Evolutionary conservation across 2,888 invertebrate genomes (phyloP), one percentile per base, ranked within the genome.

Genomic region (Nemoura dubitans): DNA sequence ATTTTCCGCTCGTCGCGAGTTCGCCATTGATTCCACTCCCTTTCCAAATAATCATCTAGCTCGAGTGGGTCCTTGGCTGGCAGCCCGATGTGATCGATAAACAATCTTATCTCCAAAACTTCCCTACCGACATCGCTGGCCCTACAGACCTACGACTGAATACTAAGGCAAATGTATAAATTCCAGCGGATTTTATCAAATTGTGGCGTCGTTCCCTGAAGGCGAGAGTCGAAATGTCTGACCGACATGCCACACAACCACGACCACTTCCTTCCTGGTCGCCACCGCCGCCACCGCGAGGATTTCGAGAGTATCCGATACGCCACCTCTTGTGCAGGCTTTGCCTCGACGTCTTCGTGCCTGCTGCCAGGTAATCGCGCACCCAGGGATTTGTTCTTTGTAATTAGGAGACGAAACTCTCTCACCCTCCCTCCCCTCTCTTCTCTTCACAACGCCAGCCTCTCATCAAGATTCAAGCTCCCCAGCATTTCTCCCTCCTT

Each of bases 251-350:
- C 59, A 59, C 59, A 59, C 59, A 7, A 59, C 59, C 59, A 59
- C 59, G 59, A 59, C 59, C 59, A 59, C 59, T 59, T 59, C 59
- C 59, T 59, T 59, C 59, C 21, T 59, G 59, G 59, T 59, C 59
- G 59, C 14, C 59, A 59, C 59, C 59, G 14, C 59, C 59, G 14
- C 21, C 59, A 59, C 59, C 59, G 3, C 59, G 16, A 59, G 2
- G 16, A 36, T 10, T 10, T 36, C 36, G 5, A 36, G n/a, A n/a
- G n/a, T n/a, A n/a, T n/a, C n/a, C n/a, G n/a, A n/a, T n/a, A n/a
- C n/a, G n/a, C n/a, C n/a, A n/a, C n/a, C n/a, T n/a, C n/a, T n/a
- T n/a, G n/a, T n/a, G n/a, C n/a, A n/a, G n/a, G n/a, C n/a, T n/a
- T n/a, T n/a, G n/a, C 5, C 36, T 21, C 59, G 59, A 21, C 21